Conservation (phyloP, 2,888 invertebrate species). For the Melolontha melolontha region DNA sequence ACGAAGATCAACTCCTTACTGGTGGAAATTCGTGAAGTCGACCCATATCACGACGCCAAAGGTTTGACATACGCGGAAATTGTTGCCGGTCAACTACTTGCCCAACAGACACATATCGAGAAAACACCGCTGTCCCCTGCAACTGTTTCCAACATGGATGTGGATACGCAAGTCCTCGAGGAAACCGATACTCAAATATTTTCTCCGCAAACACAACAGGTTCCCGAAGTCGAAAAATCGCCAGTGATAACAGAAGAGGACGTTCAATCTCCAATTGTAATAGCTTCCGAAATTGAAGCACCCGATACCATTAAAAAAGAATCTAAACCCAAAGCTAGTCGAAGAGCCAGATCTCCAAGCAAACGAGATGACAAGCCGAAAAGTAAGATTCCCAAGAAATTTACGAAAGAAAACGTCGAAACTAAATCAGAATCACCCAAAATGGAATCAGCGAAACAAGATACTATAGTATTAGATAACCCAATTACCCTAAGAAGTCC, state of each 20-base stretch:
- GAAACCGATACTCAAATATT: background rate
- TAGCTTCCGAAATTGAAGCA: slow-evolving; percentile 50
- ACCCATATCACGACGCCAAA: slow-evolving; percentile 75
- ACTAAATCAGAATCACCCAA: slow-evolving; percentile 9
- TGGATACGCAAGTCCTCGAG: slow-evolving; percentile 27
- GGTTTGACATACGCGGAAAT: slow-evolving; percentile 77
- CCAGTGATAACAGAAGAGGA: slow-evolving; percentile 42
- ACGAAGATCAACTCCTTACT: slow-evolving; percentile 80
- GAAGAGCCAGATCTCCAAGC: slow-evolving; percentile 69
- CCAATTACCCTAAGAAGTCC: slow-evolving; percentile 48
- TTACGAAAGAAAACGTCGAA: slow-evolving; percentile 23
- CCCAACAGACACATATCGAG: slow-evolving; percentile 22
- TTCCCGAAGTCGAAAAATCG: slow-evolving; percentile 28
- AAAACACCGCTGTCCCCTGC: background rate
- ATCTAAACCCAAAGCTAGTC: slow-evolving; percentile 62
- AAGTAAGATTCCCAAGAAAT: slow-evolving; percentile 46
- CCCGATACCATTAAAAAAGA: slow-evolving; percentile 37
- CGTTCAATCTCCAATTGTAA: slow-evolving; percentile 50
- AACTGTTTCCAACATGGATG: slow-evolving; percentile 5
- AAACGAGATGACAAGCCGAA: slow-evolving; percentile 59
- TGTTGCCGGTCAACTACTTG: slow-evolving; percentile 69
- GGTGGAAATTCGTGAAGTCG: slow-evolving; percentile 79
- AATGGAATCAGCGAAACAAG: background rate
- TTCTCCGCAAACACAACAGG: background rate
- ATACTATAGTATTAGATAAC: slow-evolving; percentile 16